Evolutionary conservation across 2,113 vertebrate species (phyloP).

Genomic region (Archilochus colubris): DNA sequence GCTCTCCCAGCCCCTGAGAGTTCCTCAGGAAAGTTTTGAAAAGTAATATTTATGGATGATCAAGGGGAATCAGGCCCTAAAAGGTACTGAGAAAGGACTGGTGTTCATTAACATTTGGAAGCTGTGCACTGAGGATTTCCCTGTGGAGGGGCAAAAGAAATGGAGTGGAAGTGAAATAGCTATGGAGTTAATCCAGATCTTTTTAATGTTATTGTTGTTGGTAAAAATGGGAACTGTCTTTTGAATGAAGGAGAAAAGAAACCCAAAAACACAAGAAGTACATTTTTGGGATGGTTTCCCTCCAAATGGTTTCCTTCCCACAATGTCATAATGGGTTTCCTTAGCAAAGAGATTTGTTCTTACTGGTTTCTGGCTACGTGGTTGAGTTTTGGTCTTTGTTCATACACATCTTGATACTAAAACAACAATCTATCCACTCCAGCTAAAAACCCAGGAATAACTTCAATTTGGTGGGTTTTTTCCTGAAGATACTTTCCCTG

Average conservation of each 20-base stretch:
- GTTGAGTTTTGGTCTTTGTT: neutral
- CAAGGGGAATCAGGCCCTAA: slow-evolving; percentile 56
- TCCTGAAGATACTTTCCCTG: neutral
- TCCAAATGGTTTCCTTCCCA: neutral
- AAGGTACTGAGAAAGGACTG: slow-evolving; percentile 58
- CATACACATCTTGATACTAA: neutral
- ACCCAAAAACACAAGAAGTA: neutral
- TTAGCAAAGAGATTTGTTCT: neutral
- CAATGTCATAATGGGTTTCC: neutral
- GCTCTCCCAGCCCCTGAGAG: slow-evolving; percentile 25
- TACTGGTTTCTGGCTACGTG: neutral
- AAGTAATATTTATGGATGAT: slow-evolving; percentile 75
- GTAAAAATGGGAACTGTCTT: slow-evolving; percentile 27
- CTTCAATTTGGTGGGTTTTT: neutral
- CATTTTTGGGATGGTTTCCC: neutral
- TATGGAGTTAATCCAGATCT: slow-evolving; percentile 54
- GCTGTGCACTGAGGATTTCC: slow-evolving; percentile 46
- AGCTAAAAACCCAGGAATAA: neutral
- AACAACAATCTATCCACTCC: neutral
- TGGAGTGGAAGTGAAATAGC: slow-evolving; percentile 67
- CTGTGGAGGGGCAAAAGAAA: slow-evolving; percentile 59
- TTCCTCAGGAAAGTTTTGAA: slow-evolving; percentile 55
- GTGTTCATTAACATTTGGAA: slow-evolving; percentile 70
- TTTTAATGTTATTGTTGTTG: neutral
- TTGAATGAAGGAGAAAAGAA: neutral